Evolutionary conservation across 92 coral and sea anemone species (phyloP), one percentile per base, ranked within the genome.

Genomic region (Pocillopora grandis): DNA sequence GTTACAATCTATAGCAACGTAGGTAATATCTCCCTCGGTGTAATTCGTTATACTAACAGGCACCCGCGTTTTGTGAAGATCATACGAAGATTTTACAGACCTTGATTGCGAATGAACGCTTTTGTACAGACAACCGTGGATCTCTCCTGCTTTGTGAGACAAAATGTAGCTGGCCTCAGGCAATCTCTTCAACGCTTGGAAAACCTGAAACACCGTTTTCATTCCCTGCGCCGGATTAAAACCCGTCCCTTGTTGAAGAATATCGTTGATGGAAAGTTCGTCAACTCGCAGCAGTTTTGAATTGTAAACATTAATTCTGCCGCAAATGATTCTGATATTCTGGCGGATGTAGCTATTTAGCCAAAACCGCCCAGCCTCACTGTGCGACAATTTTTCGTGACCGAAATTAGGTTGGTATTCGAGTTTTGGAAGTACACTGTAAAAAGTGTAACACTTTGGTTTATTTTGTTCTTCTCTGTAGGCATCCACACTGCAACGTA

Each of bases 121-220:
- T 76, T 83, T 92, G 80, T 93, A 95, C 89, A 95, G 69, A 79
- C 98, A 95, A 56, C 88, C 86, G 72, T 95, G 98, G 52, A 95
- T 89, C 58, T 95, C 97, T 13, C 84, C 84, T 1, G 92, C 73
- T 17, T 90, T 88, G 63, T 95, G 98, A 56, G 90, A 91, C 23
- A 93, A 67, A 16, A 95, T 60, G 75, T 66, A 95, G 70, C 49
- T 84, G 65, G 86, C 92, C n/a, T 83, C 76, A 17, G 87, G 82
- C 33, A 95, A 78, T 55, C 76, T 90, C 66, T 70, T 79, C 71
- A 93, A 66, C 18, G 87, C 77, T 76, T 83, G 79, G 23, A 93
- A 76, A 18, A 93, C 85, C 69, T 90, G 90, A 65, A 85, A 94
- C 15, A 93, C 88, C 92, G 86, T 62, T 76, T 95, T 95, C 95